phyloP scores from a whole-genome alignment of 2,113 vertebrate genomes.

The Chionomys nivalis region DNA sequence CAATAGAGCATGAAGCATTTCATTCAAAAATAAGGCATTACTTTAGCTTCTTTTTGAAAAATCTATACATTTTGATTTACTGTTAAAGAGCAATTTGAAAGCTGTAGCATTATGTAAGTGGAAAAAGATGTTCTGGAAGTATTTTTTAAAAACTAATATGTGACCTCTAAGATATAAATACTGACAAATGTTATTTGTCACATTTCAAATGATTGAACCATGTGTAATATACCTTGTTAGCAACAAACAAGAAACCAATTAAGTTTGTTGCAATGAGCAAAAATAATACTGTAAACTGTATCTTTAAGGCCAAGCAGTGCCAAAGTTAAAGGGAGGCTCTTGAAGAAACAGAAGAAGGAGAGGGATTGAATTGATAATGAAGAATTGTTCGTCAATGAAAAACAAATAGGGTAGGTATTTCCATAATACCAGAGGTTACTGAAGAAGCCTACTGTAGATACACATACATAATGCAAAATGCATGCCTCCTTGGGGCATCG shows the following conservation, averaged over 20 bases:
- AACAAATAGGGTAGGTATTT: not conserved
- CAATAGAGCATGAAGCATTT: not conserved
- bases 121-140: not conserved
- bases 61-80: not conserved
- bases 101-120: not conserved
- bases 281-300: not conserved
- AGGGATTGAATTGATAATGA: not conserved
- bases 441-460: not conserved
- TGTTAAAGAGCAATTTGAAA: constrained; percentile 28
- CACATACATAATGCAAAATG: not conserved
- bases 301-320: not conserved
- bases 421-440: not conserved
- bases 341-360: not conserved
- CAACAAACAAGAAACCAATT: not conserved
- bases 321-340: not conserved
- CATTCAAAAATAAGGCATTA: constrained; percentile 18
- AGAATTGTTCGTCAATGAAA: not conserved
- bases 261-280: not conserved
- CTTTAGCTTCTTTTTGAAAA: not conserved
- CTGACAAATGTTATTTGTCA: not conserved
- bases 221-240: not conserved
- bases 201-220: not conserved
- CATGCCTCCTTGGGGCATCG: not conserved
- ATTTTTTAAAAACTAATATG: not conserved
- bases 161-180: not conserved